Evolutionary conservation across 2,113 vertebrate genomes (phyloP), one percentile per base, ranked within the genome.

Genomic region (Recurvirostra avosetta): DNA sequence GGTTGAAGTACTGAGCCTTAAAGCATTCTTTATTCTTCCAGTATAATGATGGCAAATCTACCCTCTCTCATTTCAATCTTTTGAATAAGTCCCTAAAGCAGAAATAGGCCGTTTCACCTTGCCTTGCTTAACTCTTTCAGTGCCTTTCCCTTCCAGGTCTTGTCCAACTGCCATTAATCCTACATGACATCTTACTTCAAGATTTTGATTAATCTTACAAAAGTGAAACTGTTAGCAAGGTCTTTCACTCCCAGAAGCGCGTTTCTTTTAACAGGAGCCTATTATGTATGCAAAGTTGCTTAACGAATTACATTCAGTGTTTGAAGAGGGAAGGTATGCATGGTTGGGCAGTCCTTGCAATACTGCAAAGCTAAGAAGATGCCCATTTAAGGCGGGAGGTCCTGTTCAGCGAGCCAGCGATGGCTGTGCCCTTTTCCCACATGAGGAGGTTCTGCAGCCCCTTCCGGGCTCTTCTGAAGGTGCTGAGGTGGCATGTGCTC

Each of bases 11-110:
- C 36, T 50, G 80, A 95, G 89, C 66, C 88, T 92, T 97, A 95
- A 88, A 97, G 89, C 91, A 80, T 91, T 90, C 92, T 95, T 97
- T 97, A 95, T 94, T 97, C 77, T 95, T 91, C 53, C 55, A 91
- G 91, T 77, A 49, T 88, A 94, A 83, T 74, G 67, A 88, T 90
- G 84, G 86, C 84, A 95, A 86, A 95, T 77, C 58, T 78, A 70
- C 59, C 79, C 65, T 91, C 91, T 96, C 87, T 91, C 74, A 52
- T 96, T 96, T 97, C 91, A 87, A 17, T 41, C 83, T 72, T 88
- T 91, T 95, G 70, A 94, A 3, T 73, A 82, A 85, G 89, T 66
- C 73, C 80, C 76, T 94, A 87, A 91, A 87, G 91, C 74, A 90
- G 76, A 92, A 94, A 84, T 71, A 84, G n/a, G 73, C 49, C 79